Evolutionary conservation across 2,113 vertebrate species (phyloP), one percentile per base, ranked within the genome.

Genomic region (Hemibagrus wyckioides): DNA sequence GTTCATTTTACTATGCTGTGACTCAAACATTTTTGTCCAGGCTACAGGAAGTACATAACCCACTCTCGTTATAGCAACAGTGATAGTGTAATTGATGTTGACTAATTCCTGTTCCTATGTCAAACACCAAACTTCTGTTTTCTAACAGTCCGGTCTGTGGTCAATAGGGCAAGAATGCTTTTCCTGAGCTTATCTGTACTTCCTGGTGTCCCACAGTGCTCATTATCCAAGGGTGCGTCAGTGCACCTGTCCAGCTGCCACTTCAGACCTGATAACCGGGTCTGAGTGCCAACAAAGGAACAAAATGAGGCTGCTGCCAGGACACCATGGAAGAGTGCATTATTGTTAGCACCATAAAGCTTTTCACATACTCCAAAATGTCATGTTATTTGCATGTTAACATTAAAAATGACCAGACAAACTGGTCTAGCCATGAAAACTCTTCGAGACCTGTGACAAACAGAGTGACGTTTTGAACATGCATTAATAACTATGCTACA

Each of bases 131-230:
- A 80, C 82, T 89, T 85, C 86, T 85, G 85, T 59, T 65, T 90
- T 21, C 25, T 82, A 90, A 84, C 44, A 54, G 85, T 56, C 71
- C 83, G 67, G 83, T 36, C 28, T 84, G 56, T 89, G 67, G 56
- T 48, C 65, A 48, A 82, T 80, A 33, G 48, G 61, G 75, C 82
- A 73, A 69, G 57, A 83, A 79, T 44, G 30, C 57, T 56, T 88
- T 85, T 83, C 81, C 89, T 65, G 36, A 41, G 28, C 88, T 94
- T 94, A 95, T 94, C 92, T 91, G 28, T 52, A 91, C 92, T 95
- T 95, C 94, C 94, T 94, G 88, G 80, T 93, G 50, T 90, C 79
- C 87, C 86, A 88, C 84, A 82, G 85, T 75, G 17, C 80, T 91
- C 33, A 91, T 92, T 92, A 87, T n/a, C 89, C 87, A 83, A n/a